These are phyloP conservation scores for Esox masquinongy DNA, from an alignment of 2,797 vertebrate genomes.

Conservation along the genomic window DNA sequence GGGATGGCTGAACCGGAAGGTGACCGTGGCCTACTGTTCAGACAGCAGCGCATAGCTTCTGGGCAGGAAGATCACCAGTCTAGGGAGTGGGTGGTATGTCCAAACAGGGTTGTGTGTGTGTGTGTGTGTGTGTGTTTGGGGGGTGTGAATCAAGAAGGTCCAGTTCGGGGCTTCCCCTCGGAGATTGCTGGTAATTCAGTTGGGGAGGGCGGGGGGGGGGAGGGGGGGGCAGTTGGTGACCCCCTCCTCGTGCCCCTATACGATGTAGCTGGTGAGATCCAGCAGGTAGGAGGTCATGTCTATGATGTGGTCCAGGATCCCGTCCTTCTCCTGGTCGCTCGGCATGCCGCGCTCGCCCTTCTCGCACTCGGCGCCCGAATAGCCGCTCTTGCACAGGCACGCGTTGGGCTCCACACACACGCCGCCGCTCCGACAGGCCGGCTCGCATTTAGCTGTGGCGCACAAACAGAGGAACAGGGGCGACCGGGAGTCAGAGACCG, in stretches of 20 bases:
- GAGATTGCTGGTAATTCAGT: slow-evolving; percentile 69
- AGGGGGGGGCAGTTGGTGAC: slow-evolving; percentile 18
- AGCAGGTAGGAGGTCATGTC: slow-evolving; percentile 98
- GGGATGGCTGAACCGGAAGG: slow-evolving; percentile 63
- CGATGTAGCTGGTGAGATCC: slow-evolving; percentile 96
- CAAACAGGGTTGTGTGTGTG: slow-evolving; percentile 38
- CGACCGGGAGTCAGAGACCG: background rate
- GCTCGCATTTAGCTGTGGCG: slow-evolving; percentile 91
- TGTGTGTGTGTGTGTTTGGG: slow-evolving; percentile 38
- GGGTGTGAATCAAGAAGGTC: background rate
- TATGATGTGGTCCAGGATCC: slow-evolving; percentile 97
- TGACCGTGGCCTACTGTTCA: slow-evolving; percentile 39
- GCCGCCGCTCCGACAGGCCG: slow-evolving; percentile 90
- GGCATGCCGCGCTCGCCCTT: slow-evolving; percentile 88
- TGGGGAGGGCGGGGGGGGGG: slow-evolving; percentile 47
- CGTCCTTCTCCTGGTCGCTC: slow-evolving; percentile 84
- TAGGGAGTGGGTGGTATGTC: slow-evolving; percentile 39
- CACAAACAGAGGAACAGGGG: background rate
- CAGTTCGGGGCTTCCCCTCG: slow-evolving; percentile 45
- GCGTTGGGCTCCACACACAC: slow-evolving; percentile 93
- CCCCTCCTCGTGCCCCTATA: slow-evolving; percentile 80
- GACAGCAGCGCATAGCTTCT: slow-evolving; percentile 69
- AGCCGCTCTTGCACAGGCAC: slow-evolving; percentile 97
- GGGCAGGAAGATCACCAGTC: slow-evolving; percentile 41
- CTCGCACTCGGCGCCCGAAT: slow-evolving; percentile 91